Evolutionary conservation across 1,140 invertebrate species (phyloP), one percentile per base, ranked within the genome.

Genomic region (Oscheius sp.): DNA sequence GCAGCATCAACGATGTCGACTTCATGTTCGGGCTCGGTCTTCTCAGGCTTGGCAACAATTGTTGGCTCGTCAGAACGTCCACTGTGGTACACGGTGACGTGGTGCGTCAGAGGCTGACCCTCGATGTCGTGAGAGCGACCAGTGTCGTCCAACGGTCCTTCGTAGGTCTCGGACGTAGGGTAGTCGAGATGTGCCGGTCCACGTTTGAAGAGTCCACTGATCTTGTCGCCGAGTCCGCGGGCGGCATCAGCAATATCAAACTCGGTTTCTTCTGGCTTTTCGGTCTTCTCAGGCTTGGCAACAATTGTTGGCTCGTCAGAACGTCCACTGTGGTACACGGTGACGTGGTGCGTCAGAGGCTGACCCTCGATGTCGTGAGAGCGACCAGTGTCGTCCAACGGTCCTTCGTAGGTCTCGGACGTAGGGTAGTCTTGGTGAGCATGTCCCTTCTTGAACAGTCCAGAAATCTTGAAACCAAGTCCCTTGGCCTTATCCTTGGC

Each of bases 201-300:
- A 26, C 45, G 38, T 63, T 73, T 73, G 70, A 73, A 73, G 32
- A 73, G 58, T 28, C 70, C 70, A 15, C 63, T 68, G 18, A 73
- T 29, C 49, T 52, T 73, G n/a, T 55, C 46, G 32, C 59, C 34
- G 23, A 1, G 67, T 36, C 49, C n/a, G 23, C 29, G 38, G 26
- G 49, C 45, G 23, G 31, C 42, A 29, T 67, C 29, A 23, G 20
- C 29, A 26, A 23, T 59, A 13, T 59, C 38, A 42, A 42, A 42
- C 61, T 67, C 65, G 65, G 36, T 45, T 61, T 67, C 65, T n/a
- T 71, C 58, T 15, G 32, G n/a, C 2, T 32, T 34, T 26, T 32
- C 61, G 34, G 61, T 28, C 26, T 32, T 34, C 26, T 36, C 34
- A n/a, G 13, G 61, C 18, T 34, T 35, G 20, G 31, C 28, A 3